Evolutionary conservation across 2,888 invertebrate species (phyloP).

Genomic region (Ligdia adustata): DNA sequence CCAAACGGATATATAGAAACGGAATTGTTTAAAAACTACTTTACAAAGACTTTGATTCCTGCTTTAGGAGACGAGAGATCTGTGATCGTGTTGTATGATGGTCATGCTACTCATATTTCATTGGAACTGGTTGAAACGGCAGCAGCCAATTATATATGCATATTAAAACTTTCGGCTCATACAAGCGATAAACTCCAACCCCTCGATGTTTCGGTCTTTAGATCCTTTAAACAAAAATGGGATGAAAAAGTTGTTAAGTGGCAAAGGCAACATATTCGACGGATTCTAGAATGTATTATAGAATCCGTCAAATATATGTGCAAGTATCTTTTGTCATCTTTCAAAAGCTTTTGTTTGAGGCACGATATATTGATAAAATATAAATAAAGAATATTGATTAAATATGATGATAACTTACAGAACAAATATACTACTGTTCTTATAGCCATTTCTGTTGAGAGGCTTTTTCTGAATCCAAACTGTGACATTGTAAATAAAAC

Average conservation of each 20-base stretch:
- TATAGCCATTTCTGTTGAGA: too few species aligned
- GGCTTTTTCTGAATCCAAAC: too few species aligned
- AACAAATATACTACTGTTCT: too few species aligned
- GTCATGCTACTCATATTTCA: constrained; percentile 40
- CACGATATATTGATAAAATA: too few species aligned
- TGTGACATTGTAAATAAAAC: too few species aligned
- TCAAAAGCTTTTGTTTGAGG: too few species aligned
- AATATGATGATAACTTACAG: too few species aligned
- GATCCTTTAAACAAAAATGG: constrained; percentile 26
- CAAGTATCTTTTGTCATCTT: too few species aligned
- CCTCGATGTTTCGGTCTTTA: constrained; percentile 24
- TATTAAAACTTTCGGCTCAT: constrained; percentile 28
- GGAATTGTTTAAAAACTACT: constrained; percentile 45
- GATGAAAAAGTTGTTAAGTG: constrained; percentile 6
- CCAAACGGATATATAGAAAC: constrained; percentile 48
- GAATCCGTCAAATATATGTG: too few species aligned
- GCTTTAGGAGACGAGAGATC: constrained; percentile 41
- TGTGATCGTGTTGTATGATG: constrained; percentile 44
- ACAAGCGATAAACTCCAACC: constrained; percentile 26
- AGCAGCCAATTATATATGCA: constrained; percentile 17
- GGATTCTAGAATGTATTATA: too few species aligned
- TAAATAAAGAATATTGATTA: too few species aligned
- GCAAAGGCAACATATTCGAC: constrained; percentile 3
- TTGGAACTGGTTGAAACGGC: constrained; percentile 16
- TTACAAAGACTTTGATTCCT: constrained; percentile 43